Conservation (phyloP, 1,140 invertebrate species). For the Bombyx mori region DNA sequence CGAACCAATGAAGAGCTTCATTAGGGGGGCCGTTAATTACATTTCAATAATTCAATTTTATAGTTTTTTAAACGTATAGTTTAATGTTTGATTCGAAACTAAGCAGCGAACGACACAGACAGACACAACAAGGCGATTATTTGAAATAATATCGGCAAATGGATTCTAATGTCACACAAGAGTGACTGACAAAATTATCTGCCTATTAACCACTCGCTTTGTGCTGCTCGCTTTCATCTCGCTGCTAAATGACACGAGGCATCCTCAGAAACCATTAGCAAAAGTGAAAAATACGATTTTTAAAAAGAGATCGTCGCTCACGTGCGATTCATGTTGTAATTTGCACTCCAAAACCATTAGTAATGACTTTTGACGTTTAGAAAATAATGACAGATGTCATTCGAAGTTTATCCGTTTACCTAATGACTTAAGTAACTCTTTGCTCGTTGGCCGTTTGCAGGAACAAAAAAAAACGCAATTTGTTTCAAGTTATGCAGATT, state of each 20-base stretch:
- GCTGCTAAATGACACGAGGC: conserved; percentile 34
- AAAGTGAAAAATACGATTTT: conserved; percentile 20
- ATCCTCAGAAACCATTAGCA: conserved; percentile 26
- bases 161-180: conserved; percentile 46
- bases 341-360: neutral
- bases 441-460: too few relatives aligned
- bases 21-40: too few relatives aligned
- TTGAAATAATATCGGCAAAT: conserved; percentile 26
- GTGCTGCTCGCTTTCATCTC: conserved; percentile 54
- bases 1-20: too few relatives aligned
- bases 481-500: too few relatives aligned
- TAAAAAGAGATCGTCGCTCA: too few relatives aligned
- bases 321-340: neutral
- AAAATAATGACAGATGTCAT: neutral
- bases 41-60: too few relatives aligned
- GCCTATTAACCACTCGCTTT: conserved; percentile 66
- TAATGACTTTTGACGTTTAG: neutral
- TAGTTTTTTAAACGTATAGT: too few relatives aligned
- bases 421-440: too few relatives aligned
- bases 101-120: too few relatives aligned
- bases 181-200: conserved; percentile 57
- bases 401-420: neutral
- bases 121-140: neutral
- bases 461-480: too few relatives aligned
- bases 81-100: too few relatives aligned